Evolutionary conservation across 2,113 vertebrate species (phyloP).

Genomic region (Casuarius casuarius): DNA sequence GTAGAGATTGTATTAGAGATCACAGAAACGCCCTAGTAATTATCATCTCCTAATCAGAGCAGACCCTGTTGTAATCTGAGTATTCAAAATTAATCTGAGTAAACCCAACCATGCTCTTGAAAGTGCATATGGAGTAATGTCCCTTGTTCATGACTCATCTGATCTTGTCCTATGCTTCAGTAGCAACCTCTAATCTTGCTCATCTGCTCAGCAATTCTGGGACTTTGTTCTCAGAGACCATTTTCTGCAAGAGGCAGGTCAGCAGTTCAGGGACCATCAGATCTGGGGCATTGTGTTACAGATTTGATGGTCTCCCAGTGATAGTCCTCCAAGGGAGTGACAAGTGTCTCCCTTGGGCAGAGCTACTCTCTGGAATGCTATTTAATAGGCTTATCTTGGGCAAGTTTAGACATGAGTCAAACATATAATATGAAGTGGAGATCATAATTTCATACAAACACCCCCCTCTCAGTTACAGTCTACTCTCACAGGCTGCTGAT

Average conservation of each 20-base stretch:
- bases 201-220: neutral
- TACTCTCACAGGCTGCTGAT: neutral
- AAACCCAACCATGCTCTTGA: neutral
- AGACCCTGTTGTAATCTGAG: neutral
- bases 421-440: neutral
- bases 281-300: neutral
- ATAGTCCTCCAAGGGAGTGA: neutral
- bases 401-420: constrained; percentile 56
- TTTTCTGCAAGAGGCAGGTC: neutral
- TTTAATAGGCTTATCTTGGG: constrained; percentile 55
- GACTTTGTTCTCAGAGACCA: accelerated
- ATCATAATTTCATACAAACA: constrained; percentile 26
- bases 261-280: neutral
- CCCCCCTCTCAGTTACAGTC: neutral
- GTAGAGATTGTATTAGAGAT: accelerated
- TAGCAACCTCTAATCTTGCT: neutral
- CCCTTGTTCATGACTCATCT: neutral
- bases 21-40: neutral
- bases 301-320: neutral
- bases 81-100: neutral
- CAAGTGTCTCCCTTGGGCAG: constrained; percentile 35
- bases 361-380: constrained; percentile 51
- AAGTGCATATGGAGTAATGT: neutral
- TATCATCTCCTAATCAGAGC: neutral
- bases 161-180: neutral